Base-by-base conservation (phyloP, 2,888 invertebrate species). In the Pinctada fucata region DNA sequence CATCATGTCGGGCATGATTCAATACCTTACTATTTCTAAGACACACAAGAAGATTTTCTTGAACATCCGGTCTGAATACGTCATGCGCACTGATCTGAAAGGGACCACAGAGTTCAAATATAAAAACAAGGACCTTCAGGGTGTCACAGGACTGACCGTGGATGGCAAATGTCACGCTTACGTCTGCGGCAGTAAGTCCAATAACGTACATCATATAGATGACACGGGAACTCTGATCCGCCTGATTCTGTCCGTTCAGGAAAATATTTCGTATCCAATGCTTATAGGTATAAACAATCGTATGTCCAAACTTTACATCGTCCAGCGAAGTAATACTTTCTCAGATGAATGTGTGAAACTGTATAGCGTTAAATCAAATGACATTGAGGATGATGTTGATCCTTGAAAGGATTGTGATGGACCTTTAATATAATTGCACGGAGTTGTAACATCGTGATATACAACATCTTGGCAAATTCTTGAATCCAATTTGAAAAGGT, bases 1-100 rank as follows among this genome's bases (percentile, higher is more conserved):
- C 45, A 74, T 74, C 49, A 74, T 74, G 74, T 65, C 74, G 3
- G 74, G 74, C 48, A 74, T 74, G 74, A 74, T 74, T 50, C 74
- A 74, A 51, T 64, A 58, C 8, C 66, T 74, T 50, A 50, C 16
- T 66, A 74, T 74, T 51, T 74, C 74, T 31, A 74, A 74, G 45
- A 63, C 66, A 10, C 74, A 74, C 50, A 48, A 51, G 51, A 74
- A 74, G 45, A 64, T 74, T 48, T 74, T 63, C 50, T 45, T 74
- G 16, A 74, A 74, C 50, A 74, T 74, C 74, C 74, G 74, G 74
- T 74, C 74, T 10, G 49, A 74, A 31, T 74, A 66, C 51, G 65
- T 74, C 13, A 65, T 74, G 31, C 49, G 74, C 31, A 66, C 74
- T 5, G 74, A 74, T 45, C 48, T 74, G 48, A 58, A 63, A n/a